Base-by-base conservation (phyloP, 2,797 vertebrate species). In the Syndactyla subalaris region DNA sequence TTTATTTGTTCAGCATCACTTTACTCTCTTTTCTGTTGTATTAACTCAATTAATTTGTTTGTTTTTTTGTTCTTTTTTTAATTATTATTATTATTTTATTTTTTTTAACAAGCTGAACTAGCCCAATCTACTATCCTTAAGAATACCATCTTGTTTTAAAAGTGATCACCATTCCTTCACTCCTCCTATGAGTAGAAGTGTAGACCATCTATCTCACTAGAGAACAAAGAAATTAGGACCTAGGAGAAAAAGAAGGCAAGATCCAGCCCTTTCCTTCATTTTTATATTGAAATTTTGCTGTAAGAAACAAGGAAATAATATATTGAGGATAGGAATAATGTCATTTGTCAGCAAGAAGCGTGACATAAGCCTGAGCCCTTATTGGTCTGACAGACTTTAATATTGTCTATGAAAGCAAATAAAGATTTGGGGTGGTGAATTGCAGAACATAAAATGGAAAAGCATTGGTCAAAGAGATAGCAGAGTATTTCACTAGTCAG, bases 321-420 rank as follows among this genome's bases (percentile, higher is more conserved):
- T 19, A 23, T 3, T 70, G 36, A 54, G 46, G 70, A 30, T 4
- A 72, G 41, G 26, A 87, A 26, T 43, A 34, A 46, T 67, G 87
- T 80, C 12, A 34, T 61, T 83, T 49, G 12, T 74, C 78, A 80
- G 13, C 13, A 91, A 57, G 12, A 87, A 80, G 12, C 34, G n/a
- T 72, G 57, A 62, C 24, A 30, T 16, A 38, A 85, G 2, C 21
- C 70, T 46, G 27, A 94, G 48, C 1, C 1, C 54, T 80, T 80
- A 45, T 32, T 54, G 12, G 15, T 48, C 36, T 30, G 18, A 61
- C 32, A 89, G 71, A 24, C 13, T 36, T 9, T 46, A 63, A 74
- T 21, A 8, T 61, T 30, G 27, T 68, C 24, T 51, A 1, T 43
- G 15, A 52, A 10, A 54, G 6, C 0, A 1, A 90, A 43, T 0